These are phyloP conservation scores for Cephus pulcher DNA, from an alignment of 2,888 invertebrate species.

Conservation along the genomic window DNA sequence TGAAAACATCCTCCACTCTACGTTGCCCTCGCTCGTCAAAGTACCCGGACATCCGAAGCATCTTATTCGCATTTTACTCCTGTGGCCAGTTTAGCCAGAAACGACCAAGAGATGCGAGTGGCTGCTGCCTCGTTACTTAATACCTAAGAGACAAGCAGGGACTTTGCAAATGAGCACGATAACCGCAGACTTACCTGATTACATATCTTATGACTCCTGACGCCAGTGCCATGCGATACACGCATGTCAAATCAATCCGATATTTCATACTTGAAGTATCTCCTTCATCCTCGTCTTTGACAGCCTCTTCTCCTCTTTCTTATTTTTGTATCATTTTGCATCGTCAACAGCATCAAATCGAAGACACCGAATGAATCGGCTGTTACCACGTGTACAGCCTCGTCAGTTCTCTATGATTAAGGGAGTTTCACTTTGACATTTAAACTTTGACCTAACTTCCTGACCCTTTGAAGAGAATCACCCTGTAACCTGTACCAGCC, in stretches of 20 bases:
- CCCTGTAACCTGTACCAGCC: not conserved
- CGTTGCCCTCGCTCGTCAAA: not conserved
- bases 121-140: constrained; percentile 41
- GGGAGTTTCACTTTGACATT: not conserved
- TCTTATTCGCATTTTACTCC: constrained; percentile 35
- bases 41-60: constrained; percentile 25
- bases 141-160: constrained; percentile 36
- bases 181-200: constrained; percentile 42
- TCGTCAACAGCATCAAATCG: no score
- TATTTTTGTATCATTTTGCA: not conserved
- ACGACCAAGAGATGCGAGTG: not conserved
- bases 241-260: constrained; percentile 20
- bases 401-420: not conserved
- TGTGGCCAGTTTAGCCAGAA: constrained; percentile 37
- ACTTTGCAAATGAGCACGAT: constrained; percentile 44
- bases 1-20: not conserved
- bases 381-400: not conserved
- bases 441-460: not conserved
- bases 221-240: constrained; percentile 27
- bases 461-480: not conserved
- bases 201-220: constrained; percentile 38
- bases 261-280: not conserved
- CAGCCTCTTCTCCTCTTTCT: constrained; percentile 8
- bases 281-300: not conserved
- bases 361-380: not conserved